phyloP scores from a whole-genome alignment of 23 tunicate species.

The Ciona savignyi region DNA sequence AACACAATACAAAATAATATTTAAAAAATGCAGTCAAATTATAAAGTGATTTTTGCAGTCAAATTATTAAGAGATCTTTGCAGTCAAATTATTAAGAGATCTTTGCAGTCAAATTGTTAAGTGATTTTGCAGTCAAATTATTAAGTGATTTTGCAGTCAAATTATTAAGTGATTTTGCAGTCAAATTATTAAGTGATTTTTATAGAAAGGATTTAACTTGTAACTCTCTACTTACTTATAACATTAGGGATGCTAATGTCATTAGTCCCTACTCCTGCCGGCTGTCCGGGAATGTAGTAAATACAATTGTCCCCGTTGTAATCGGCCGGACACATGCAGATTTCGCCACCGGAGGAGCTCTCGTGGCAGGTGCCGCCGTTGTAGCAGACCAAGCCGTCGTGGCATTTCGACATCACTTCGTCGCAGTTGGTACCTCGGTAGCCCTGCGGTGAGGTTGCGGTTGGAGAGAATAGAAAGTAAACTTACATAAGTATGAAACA shows the following conservation, averaged over 20 bases:
- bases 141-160: too few species aligned
- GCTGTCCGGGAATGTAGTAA: constrained; percentile 28
- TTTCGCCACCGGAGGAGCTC: background rate
- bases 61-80: too few species aligned
- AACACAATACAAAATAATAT: background rate
- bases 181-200: too few species aligned
- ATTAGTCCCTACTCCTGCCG: constrained; percentile 36
- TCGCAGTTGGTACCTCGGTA: constrained; percentile 58
- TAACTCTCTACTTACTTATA: constrained; percentile 41
- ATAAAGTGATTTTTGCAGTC: too few species aligned
- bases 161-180: too few species aligned
- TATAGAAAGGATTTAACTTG: too few species aligned
- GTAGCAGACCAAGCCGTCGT: constrained; percentile 57
- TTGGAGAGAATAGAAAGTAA: too few species aligned
- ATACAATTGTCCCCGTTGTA: constrained; percentile 45
- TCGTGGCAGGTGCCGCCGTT: constrained; percentile 65
- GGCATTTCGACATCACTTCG: constrained; percentile 43
- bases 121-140: too few species aligned
- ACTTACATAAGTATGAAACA: too few species aligned
- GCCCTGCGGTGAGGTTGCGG: constrained; percentile 46
- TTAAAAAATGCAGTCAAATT: background rate
- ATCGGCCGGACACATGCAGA: constrained; percentile 55
- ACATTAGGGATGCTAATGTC: constrained; percentile 2
- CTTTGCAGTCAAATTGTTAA: too few species aligned
- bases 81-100: too few species aligned